phyloP scores from a whole-genome alignment of 2,797 vertebrate genomes.

The Masticophis lateralis region DNA sequence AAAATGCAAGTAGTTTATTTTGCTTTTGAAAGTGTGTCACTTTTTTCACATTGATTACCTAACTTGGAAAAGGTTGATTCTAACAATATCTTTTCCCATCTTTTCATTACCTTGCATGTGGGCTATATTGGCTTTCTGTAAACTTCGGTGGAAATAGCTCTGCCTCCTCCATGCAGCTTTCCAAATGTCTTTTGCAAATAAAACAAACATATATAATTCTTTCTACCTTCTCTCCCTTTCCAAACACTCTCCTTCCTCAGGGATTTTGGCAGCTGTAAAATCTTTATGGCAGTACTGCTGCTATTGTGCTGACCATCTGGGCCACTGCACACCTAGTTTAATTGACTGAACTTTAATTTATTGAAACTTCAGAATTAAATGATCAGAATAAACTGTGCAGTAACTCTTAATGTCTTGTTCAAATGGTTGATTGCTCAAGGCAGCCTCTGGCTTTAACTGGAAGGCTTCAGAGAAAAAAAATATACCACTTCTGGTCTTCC shows the following conservation, averaged over 20 bases:
- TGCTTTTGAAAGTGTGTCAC: neutral
- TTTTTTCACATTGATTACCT: neutral
- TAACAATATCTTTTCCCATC: neutral
- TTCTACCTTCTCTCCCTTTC: conserved; percentile 25
- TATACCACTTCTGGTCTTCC: conserved; percentile 61
- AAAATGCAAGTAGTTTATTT: neutral
- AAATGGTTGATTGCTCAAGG: conserved; percentile 70
- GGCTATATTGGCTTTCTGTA: neutral
- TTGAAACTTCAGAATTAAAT: conserved; percentile 72
- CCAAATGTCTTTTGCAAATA: conserved; percentile 24
- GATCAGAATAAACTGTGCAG: conserved; percentile 70
- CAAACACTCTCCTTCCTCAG: conserved; percentile 58
- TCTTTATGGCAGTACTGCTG: conserved; percentile 66
- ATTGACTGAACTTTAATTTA: conserved; percentile 74
- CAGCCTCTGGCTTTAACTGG: conserved; percentile 66
- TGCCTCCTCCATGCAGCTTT: neutral
- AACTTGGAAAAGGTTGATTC: neutral
- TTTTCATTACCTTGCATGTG: neutral
- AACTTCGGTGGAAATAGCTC: neutral
- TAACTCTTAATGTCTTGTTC: conserved; percentile 67
- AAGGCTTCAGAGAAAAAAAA: conserved; percentile 67
- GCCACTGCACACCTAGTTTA: conserved; percentile 70
- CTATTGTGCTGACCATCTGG: conserved; percentile 67
- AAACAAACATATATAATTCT: conserved; percentile 3
- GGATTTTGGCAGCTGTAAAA: conserved; percentile 68